These are phyloP conservation scores for Drosophila algonquin DNA, from an alignment of 2,888 invertebrate species.

Conservation along the genomic window DNA sequence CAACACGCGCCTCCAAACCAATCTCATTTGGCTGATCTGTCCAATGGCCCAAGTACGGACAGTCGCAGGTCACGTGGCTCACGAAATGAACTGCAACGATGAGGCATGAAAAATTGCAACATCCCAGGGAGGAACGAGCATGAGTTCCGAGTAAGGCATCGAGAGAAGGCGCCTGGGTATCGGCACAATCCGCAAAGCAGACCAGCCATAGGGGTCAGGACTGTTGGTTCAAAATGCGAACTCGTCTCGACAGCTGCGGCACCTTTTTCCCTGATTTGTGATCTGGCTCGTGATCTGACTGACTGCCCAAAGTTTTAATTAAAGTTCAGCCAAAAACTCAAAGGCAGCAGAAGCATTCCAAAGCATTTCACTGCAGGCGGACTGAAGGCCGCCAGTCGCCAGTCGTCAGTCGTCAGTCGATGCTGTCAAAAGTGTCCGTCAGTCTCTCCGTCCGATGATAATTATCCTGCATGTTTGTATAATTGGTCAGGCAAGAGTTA, in stretches of 20 bases:
- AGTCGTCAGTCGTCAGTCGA: neutral
- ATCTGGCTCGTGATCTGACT: no score
- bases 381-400: no score
- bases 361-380: conserved; percentile 9
- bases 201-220: conserved; percentile 17
- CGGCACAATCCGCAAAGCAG: neutral
- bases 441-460: conserved; percentile 44
- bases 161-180: neutral
- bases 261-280: conserved; percentile 17
- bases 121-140: conserved; percentile 7
- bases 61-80: conserved; percentile 36
- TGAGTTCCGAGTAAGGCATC: conserved; percentile 23
- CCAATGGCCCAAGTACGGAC: conserved; percentile 6
- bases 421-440: conserved; percentile 40
- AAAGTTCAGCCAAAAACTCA: conserved; percentile 35
- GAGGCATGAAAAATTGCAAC: conserved; percentile 58
- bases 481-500: conserved; percentile 49
- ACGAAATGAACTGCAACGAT: conserved; percentile 38
- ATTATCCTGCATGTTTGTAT: conserved; percentile 53
- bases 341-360: conserved; percentile 2
- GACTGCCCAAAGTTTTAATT: conserved; percentile 28
- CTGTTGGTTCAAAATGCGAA: neutral
- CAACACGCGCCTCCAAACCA: conserved; percentile 25
- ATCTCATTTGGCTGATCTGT: conserved; percentile 27
- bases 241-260: conserved; percentile 20